A percentile compares a stretch with the other conserved stretches of the same genome.
These are phyloP conservation scores for Candoia aspera DNA, from an alignment of 2,113 vertebrate species.

Conservation along the genomic window DNA sequence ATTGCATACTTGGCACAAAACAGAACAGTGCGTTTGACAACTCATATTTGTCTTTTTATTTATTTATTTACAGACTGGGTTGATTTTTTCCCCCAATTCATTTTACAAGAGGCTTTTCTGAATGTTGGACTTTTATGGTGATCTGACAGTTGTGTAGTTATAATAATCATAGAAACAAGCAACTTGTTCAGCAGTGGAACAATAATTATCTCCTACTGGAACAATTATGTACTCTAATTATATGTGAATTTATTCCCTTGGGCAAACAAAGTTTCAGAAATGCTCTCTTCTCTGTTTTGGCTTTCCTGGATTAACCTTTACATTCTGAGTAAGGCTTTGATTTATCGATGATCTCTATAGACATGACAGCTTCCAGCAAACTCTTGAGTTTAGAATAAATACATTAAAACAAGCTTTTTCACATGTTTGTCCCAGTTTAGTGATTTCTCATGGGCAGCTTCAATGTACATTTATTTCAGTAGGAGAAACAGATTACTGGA, in stretches of 20 bases:
- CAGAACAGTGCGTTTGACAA: conserved; percentile 72
- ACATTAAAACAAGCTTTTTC: neutral
- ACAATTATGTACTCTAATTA: conserved; percentile 55
- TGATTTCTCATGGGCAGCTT: neutral
- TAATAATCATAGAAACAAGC: conserved; percentile 60
- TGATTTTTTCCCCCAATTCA: conserved; percentile 67
- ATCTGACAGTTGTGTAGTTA: conserved; percentile 63
- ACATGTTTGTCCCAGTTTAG: neutral
- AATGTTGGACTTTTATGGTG: conserved; percentile 55
- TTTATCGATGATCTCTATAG: conserved; percentile 17
- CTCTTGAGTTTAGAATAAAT: conserved; percentile 36
- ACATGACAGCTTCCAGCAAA: conserved; percentile 33
- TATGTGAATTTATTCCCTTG: conserved; percentile 44
- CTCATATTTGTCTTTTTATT: conserved; percentile 69
- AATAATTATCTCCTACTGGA: conserved; percentile 55
- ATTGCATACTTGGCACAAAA: conserved; percentile 70
- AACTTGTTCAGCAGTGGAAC: conserved; percentile 47
- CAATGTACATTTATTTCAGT: neutral
- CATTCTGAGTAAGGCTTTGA: neutral
- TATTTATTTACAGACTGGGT: conserved; percentile 69
- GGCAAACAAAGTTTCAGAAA: conserved; percentile 45
- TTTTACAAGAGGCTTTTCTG: conserved; percentile 71
- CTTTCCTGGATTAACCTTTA: conserved; percentile 12
- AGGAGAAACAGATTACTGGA: neutral
- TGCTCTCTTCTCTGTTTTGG: conserved; percentile 36